A percentile compares a stretch with the other conserved stretches of the same genome.
These are phyloP conservation scores for Tachina lurida DNA, from an alignment of 2,888 invertebrate species.

Conservation along the genomic window DNA sequence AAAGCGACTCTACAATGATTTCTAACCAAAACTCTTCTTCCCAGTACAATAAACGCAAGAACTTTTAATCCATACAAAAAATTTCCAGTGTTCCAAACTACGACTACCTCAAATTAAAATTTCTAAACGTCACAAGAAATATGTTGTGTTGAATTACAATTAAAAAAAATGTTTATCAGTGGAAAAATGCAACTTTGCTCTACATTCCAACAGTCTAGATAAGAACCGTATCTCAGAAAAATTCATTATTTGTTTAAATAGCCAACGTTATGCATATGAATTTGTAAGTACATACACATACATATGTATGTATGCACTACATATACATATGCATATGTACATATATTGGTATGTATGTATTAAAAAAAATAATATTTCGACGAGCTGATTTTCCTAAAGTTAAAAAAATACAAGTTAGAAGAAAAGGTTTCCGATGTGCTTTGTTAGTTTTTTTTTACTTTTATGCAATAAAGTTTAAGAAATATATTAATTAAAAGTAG, in stretches of 20 bases:
- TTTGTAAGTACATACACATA: not conserved
- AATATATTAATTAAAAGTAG: too few species aligned
- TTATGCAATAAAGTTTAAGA: too few species aligned
- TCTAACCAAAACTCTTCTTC: too few species aligned
- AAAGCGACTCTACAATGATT: too few species aligned
- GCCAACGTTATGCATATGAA: not conserved
- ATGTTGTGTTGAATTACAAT: conserved; percentile 2
- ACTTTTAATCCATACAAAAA: not conserved
- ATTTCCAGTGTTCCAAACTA: not conserved
- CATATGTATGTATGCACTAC: not conserved
- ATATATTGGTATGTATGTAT: too few species aligned
- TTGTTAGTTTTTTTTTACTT: too few species aligned
- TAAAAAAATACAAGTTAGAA: too few species aligned
- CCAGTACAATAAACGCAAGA: too few species aligned
- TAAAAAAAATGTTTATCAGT: conserved; percentile 9
- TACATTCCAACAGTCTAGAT: conserved; percentile 33
- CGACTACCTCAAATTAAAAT: not conserved
- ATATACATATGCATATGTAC: too few species aligned
- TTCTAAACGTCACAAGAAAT: not conserved
- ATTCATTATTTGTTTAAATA: conserved; percentile 27
- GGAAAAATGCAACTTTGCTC: conserved; percentile 35
- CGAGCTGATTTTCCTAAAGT: too few species aligned
- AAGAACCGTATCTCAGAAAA: conserved; percentile 30
- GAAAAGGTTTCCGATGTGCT: too few species aligned
- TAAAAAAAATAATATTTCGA: too few species aligned